A percentile compares a stretch with the other conserved stretches of the same genome.
These are phyloP conservation scores for Rhabditophanes sp. DNA, from an alignment of 2,888 invertebrate genomes.

Conservation along the genomic window DNA sequence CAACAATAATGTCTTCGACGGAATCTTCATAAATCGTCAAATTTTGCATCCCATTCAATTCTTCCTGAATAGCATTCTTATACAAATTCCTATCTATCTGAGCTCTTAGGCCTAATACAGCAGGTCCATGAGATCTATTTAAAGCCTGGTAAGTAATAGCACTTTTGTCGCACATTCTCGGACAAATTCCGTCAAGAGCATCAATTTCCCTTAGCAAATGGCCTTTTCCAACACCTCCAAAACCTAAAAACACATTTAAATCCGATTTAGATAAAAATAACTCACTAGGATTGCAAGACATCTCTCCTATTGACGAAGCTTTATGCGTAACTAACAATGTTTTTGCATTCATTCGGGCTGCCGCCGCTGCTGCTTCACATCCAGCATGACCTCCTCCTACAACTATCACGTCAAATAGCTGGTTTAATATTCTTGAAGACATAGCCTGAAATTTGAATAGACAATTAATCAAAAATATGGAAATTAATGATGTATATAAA, in stretches of 20 bases:
- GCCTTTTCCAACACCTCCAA: slow-evolving; percentile 6
- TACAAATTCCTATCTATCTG: slow-evolving; percentile 71
- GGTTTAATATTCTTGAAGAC: too few species aligned
- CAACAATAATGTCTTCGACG: slow-evolving; percentile 59
- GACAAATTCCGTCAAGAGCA: slow-evolving; percentile 70
- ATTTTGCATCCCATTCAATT: slow-evolving; percentile 42
- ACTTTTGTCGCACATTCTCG: slow-evolving; percentile 57
- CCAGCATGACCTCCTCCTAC: slow-evolving; percentile 83
- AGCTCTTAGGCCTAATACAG: slow-evolving; percentile 72
- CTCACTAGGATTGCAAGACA: slow-evolving; percentile 52
- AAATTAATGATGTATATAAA: too few species aligned
- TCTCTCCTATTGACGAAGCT: slow-evolving; percentile 66
- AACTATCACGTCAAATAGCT: slow-evolving; percentile 58
- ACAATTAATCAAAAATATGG: too few species aligned
- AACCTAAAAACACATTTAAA: slow-evolving; percentile 4
- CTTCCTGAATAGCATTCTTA: slow-evolving; percentile 58
- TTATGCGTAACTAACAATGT: slow-evolving; percentile 71
- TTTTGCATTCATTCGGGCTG: slow-evolving; percentile 64
- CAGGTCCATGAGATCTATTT: slow-evolving; percentile 67
- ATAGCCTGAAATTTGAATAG: too few species aligned
- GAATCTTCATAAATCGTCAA: slow-evolving; percentile 57
- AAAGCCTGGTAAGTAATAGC: slow-evolving; percentile 51
- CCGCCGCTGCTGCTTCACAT: slow-evolving; percentile 67
- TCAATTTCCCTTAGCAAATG: slow-evolving; percentile 56
- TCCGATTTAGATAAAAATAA: slow-evolving; percentile 1